Conservation (phyloP, 2,113 vertebrate genomes). For the Anser brachyrhynchus region DNA sequence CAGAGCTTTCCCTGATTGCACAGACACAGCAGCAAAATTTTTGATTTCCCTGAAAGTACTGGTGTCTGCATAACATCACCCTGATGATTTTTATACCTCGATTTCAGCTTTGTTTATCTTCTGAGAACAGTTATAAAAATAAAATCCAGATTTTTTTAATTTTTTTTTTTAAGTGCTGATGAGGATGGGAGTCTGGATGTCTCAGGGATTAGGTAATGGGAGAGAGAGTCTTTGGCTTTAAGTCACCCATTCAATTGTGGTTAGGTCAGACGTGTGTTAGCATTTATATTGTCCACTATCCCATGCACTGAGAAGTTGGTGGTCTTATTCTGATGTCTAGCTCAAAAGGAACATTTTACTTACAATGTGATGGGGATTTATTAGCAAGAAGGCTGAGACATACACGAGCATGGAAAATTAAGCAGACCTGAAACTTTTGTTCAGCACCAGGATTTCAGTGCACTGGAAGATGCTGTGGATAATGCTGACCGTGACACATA, state of each 20-base stretch:
- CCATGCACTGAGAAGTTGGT: not conserved
- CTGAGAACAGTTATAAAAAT: slow-evolving; percentile 39
- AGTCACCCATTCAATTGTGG: slow-evolving; percentile 30
- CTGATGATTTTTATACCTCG: not conserved
- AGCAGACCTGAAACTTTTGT: not conserved
- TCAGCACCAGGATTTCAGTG: not conserved
- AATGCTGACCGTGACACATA: not conserved
- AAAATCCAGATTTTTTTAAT: not conserved
- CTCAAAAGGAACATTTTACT: not conserved
- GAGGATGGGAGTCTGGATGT: slow-evolving; percentile 40
- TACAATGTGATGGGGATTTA: not conserved
- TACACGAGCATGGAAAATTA: not conserved
- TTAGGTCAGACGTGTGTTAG: not conserved
- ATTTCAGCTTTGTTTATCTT: slow-evolving; percentile 41
- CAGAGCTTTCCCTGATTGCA: not conserved
- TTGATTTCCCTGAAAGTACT: not conserved
- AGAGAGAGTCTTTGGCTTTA: slow-evolving; percentile 37
- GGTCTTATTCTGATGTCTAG: not conserved
- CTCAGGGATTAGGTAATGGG: slow-evolving; percentile 60
- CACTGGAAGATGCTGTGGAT: not conserved
- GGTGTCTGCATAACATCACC: not conserved
- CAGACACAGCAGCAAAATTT: not conserved
- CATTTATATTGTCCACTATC: not conserved
- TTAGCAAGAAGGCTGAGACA: not conserved
- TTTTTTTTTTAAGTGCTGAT: not conserved